Percentiles rank a stretch among this genome's conserved stretches.
Conservation (phyloP, 2,888 invertebrate genomes). For the Endomychus coccineus region DNA sequence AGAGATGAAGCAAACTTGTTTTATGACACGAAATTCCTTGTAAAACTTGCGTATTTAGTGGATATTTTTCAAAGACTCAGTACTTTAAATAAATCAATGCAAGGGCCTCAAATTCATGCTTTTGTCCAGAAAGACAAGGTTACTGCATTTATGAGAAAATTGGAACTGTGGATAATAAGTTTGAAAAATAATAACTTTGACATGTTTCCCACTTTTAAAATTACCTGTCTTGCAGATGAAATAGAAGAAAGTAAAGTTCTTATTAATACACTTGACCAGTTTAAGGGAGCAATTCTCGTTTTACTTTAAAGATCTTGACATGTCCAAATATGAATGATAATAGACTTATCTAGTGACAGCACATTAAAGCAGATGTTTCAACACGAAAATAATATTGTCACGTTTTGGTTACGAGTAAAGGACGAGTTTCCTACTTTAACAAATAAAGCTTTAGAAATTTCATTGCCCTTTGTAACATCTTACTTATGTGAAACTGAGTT, state of each 20-base stretch:
- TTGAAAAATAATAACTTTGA: conserved; percentile 18
- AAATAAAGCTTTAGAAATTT: conserved; percentile 17
- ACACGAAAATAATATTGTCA: conserved; percentile 4
- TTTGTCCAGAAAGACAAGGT: conserved; percentile 16
- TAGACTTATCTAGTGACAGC: too few relatives aligned
- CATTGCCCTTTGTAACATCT: too few relatives aligned
- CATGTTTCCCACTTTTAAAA: conserved; percentile 18
- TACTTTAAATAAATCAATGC: conserved; percentile 18
- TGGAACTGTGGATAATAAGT: conserved; percentile 18
- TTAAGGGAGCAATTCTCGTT: conserved; percentile 16
- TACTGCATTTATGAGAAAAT: conserved; percentile 18
- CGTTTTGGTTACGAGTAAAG: not conserved
- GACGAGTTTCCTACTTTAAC: conserved; percentile 4
- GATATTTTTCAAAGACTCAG: conserved; percentile 16
- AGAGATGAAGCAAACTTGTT: conserved; percentile 13
- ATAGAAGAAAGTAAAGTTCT: conserved; percentile 17
- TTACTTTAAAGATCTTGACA: too few relatives aligned
- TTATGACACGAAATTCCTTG: conserved; percentile 13
- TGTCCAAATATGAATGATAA: too few relatives aligned
- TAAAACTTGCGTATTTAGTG: conserved; percentile 17
- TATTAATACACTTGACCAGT: conserved; percentile 15
- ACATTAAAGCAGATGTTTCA: too few relatives aligned
- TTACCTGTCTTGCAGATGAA: conserved; percentile 14
- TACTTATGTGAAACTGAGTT: conserved; percentile 18
- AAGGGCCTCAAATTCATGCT: conserved; percentile 16